phyloP scores from a whole-genome alignment of 2,113 vertebrate genomes.

The Tachycineta bicolor region DNA sequence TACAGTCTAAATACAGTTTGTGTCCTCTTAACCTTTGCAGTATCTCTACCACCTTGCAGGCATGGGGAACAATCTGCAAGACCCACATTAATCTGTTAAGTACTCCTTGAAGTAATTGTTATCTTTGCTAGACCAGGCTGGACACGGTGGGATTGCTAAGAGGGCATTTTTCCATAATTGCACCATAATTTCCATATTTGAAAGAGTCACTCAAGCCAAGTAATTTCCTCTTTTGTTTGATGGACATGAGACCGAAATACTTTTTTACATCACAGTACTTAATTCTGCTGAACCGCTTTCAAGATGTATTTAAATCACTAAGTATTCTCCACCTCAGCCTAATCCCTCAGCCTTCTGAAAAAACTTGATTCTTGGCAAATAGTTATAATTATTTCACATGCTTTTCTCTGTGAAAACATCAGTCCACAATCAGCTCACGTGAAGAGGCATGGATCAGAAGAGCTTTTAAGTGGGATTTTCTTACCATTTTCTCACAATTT shows the following conservation, averaged over 20 bases:
- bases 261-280: neutral
- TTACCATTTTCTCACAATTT: neutral
- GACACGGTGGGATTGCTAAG: neutral
- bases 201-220: neutral
- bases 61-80: neutral
- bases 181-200: neutral
- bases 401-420: neutral
- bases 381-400: neutral
- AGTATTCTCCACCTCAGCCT: neutral
- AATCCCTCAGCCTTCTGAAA: neutral
- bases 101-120: neutral
- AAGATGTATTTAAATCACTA: neutral
- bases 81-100: neutral
- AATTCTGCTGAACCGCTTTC: neutral
- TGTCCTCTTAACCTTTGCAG: neutral
- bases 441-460: neutral
- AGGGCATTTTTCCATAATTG: neutral
- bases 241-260: fast-evolving
- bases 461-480: neutral
- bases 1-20: neutral
- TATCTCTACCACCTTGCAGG: neutral
- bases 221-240: neutral
- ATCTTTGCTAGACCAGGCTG: neutral
- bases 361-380: neutral
- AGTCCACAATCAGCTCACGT: neutral